Percentiles rank a stretch among this genome's conserved stretches.
Conservation (phyloP, 2,113 vertebrate species). For the Pionites leucogaster region DNA sequence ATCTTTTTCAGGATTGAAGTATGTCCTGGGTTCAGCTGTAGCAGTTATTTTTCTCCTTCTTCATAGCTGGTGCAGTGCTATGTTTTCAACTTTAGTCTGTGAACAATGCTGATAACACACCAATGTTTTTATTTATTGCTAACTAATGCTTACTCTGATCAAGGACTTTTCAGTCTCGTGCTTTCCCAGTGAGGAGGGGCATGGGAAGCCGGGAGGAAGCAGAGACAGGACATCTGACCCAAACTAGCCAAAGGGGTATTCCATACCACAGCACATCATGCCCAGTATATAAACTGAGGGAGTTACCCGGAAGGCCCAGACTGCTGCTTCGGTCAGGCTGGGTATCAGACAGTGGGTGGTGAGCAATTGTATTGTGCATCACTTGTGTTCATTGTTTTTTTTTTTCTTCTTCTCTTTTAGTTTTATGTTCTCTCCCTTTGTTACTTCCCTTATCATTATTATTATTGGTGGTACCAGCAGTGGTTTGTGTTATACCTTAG, state of each 20-base stretch:
- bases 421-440: background rate
- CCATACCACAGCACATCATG: background rate
- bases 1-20: background rate
- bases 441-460: background rate
- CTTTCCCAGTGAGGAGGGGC: background rate
- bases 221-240: background rate
- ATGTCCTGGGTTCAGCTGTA: background rate
- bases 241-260: background rate
- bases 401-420: background rate
- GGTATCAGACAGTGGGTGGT: background rate
- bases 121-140: background rate
- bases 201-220: background rate
- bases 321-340: background rate
- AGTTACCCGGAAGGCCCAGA: background rate
- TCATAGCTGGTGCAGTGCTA: background rate
- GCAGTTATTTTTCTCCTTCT: background rate
- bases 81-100: background rate
- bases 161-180: background rate
- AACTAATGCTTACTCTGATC: background rate
- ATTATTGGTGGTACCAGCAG: background rate
- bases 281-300: background rate
- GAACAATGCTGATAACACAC: background rate
- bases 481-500: background rate
- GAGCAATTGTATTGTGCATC: background rate
- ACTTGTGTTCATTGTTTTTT: background rate